Evolutionary conservation across 2,888 invertebrate genomes (phyloP).

Genomic region (Strigamia maritima): DNA sequence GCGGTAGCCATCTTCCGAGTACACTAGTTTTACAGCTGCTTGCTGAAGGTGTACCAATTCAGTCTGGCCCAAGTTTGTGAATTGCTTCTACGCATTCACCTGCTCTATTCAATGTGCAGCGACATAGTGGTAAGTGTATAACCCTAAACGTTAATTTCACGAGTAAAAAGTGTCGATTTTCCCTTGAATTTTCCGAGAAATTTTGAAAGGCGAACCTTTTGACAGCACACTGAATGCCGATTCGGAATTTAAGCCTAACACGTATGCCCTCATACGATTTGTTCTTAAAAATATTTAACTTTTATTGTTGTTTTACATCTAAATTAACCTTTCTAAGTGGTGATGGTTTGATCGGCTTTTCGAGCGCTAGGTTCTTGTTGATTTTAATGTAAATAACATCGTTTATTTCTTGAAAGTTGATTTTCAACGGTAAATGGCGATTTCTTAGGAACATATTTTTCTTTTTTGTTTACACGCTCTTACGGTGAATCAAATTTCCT

Average conservation of each 20-base stretch:
- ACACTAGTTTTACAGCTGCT: slow-evolving; percentile 29
- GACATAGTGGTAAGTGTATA: slow-evolving; percentile 40
- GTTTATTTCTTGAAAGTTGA: neutral
- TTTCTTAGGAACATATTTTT: neutral
- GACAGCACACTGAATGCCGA: slow-evolving; percentile 9
- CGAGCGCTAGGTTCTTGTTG: neutral
- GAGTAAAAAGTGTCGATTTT: neutral
- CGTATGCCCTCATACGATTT: slow-evolving; percentile 4
- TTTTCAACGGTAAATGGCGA: slow-evolving; percentile 28
- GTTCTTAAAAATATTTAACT: neutral
- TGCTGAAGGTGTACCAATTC: slow-evolving; percentile 29
- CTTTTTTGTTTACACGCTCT: neutral
- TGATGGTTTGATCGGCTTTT: neutral
- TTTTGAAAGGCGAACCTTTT: neutral
- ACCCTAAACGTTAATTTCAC: neutral
- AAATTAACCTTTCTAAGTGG: neutral
- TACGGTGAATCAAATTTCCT: neutral
- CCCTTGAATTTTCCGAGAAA: neutral
- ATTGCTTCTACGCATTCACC: slow-evolving; percentile 19
- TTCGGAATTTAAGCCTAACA: slow-evolving; percentile 30
- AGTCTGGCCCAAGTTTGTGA: slow-evolving; percentile 16
- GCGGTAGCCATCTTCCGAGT: slow-evolving; percentile 15
- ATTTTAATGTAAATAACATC: neutral
- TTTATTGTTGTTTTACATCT: neutral
- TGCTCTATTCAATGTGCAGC: slow-evolving; percentile 41